phyloP scores from a whole-genome alignment of 2,797 vertebrate genomes.

The Artibeus lituratus region DNA sequence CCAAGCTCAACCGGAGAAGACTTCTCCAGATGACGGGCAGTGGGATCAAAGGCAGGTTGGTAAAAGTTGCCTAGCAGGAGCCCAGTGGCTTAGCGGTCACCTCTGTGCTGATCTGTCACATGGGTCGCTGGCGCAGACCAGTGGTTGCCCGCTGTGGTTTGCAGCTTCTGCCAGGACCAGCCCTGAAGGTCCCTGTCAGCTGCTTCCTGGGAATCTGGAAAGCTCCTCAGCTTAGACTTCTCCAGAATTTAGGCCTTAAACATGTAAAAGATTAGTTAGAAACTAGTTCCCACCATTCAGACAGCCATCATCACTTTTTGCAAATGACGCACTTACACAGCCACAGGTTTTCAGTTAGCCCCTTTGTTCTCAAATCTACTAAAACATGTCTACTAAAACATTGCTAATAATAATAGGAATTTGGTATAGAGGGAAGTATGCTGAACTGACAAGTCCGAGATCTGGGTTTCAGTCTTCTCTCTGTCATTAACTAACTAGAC shows the following conservation, averaged over 20 bases:
- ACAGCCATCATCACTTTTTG: background rate
- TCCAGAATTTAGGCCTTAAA: background rate
- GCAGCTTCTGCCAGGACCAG: background rate
- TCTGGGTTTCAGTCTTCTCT: background rate
- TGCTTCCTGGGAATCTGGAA: background rate
- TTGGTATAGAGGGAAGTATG: background rate
- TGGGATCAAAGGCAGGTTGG: background rate
- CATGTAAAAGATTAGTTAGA: background rate
- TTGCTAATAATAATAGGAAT: background rate
- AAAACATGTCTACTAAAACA: background rate
- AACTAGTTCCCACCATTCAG: background rate
- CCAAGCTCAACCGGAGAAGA: background rate
- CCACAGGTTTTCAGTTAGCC: background rate
- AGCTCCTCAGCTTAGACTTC: background rate
- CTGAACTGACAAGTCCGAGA: background rate
- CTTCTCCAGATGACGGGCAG: background rate
- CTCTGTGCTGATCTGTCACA: background rate
- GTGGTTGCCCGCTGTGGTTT: conserved; percentile 42
- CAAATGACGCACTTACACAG: background rate
- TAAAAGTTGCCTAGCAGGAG: background rate
- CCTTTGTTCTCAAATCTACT: background rate
- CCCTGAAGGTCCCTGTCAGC: background rate
- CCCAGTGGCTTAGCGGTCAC: background rate
- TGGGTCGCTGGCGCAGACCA: background rate
- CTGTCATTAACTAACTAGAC: background rate